Conservation (phyloP, 2,113 vertebrate species). For the Saccopteryx leptura region DNA sequence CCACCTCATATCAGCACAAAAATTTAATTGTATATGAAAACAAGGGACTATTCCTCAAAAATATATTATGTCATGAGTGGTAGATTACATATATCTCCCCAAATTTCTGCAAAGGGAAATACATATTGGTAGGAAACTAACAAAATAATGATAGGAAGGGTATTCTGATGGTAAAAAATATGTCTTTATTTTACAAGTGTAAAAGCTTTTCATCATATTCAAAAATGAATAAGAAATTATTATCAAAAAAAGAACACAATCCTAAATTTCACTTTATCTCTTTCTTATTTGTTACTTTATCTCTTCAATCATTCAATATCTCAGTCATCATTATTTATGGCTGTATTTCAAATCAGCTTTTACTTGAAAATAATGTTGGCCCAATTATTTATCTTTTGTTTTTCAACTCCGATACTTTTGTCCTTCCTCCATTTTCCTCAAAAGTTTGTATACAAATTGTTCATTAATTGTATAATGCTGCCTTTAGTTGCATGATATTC, state of each 20-base stretch:
- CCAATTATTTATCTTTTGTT: not conserved
- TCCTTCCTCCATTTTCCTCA: not conserved
- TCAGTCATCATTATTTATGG: not conserved
- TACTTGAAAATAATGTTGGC: not conserved
- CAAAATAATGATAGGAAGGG: not conserved
- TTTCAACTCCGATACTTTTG: not conserved
- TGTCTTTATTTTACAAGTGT: not conserved
- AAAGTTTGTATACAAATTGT: not conserved
- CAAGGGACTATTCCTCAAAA: constrained; percentile 11
- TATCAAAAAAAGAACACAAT: not conserved
- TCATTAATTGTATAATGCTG: not conserved
- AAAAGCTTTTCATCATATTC: not conserved
- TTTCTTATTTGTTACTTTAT: not conserved
- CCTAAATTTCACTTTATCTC: not conserved
- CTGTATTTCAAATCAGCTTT: not conserved
- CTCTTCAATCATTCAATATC: not conserved
- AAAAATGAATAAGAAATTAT: not conserved
- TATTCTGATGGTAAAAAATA: not conserved
- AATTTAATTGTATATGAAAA: constrained; percentile 31
- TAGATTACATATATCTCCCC: not conserved
- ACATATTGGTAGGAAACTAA: not conserved
- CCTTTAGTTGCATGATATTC: not conserved
- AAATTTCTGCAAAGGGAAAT: not conserved
- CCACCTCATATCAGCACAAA: too few relatives aligned
- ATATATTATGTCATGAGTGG: not conserved